Percentiles rank a stretch among this genome's conserved stretches.
Conservation (phyloP, 2,797 vertebrate genomes). For the Cyclura pinguis region DNA sequence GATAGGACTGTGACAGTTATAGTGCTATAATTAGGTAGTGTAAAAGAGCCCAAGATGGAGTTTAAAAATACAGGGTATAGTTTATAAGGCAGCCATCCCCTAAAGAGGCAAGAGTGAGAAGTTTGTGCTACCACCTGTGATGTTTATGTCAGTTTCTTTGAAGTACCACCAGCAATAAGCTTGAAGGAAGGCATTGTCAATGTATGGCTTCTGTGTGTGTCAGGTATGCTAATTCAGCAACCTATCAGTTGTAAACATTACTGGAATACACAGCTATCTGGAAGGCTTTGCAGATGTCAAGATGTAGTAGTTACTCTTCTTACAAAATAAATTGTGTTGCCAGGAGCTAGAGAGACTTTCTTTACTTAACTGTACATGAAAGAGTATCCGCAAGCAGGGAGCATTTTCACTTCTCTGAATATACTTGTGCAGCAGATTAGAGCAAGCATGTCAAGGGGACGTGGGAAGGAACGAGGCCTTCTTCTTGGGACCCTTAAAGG, state of each 20-base stretch:
- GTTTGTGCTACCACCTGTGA: background rate
- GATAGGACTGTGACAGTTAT: no score
- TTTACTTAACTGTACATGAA: background rate
- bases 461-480: background rate
- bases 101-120: background rate
- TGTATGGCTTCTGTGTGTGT: background rate
- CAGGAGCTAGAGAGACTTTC: background rate
- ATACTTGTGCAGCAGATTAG: background rate
- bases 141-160: background rate
- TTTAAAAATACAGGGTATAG: no score
- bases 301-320: background rate
- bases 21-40: no score
- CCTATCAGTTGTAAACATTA: constrained; percentile 2
- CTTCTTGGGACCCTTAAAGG: background rate
- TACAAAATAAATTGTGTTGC: background rate
- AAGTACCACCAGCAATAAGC: background rate
- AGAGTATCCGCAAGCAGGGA: background rate
- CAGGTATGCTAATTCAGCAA: background rate
- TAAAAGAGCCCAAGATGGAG: background rate
- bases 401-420: background rate
- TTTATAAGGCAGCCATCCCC: background rate
- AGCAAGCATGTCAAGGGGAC: background rate
- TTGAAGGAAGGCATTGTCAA: background rate
- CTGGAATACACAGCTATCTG: background rate
- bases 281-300: constrained; percentile 7